These are phyloP conservation scores for Pseudochirops corinnae DNA, from an alignment of 2,797 vertebrate species.

Conservation along the genomic window DNA sequence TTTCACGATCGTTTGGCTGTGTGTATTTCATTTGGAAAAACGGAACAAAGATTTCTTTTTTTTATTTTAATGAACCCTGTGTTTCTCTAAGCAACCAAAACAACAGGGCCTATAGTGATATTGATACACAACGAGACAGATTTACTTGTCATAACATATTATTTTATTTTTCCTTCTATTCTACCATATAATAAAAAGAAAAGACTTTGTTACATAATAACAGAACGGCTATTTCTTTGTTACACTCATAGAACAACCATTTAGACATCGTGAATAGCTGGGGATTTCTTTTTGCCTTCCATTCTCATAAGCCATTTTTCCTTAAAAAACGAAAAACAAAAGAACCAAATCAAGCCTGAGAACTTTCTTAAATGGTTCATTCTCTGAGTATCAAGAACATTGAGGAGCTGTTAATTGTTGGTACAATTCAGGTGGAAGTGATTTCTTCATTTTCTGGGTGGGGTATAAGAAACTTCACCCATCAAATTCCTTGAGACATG, in stretches of 20 bases:
- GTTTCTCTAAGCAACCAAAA: neutral
- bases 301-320: neutral
- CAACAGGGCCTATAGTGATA: neutral
- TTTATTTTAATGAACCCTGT: slow-evolving; percentile 34
- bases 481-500: neutral
- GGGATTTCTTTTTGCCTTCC: neutral
- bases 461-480: neutral
- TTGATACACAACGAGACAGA: neutral
- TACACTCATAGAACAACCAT: neutral
- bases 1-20: slow-evolving; percentile 7
- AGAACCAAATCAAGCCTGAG: neutral
- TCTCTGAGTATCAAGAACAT: neutral
- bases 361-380: neutral
- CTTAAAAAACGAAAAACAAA: slow-evolving; percentile 16
- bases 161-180: neutral
- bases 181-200: slow-evolving; percentile 29
- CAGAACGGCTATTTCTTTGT: neutral
- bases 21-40: neutral
- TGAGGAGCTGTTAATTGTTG: neutral
- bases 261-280: neutral
- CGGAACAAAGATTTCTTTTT: slow-evolving; percentile 19
- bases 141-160: slow-evolving; percentile 20
- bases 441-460: neutral
- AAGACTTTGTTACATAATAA: slow-evolving; percentile 10
- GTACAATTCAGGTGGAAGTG: neutral